Conservation (phyloP, 1,140 invertebrate genomes). For the Ylistrum balloti region DNA sequence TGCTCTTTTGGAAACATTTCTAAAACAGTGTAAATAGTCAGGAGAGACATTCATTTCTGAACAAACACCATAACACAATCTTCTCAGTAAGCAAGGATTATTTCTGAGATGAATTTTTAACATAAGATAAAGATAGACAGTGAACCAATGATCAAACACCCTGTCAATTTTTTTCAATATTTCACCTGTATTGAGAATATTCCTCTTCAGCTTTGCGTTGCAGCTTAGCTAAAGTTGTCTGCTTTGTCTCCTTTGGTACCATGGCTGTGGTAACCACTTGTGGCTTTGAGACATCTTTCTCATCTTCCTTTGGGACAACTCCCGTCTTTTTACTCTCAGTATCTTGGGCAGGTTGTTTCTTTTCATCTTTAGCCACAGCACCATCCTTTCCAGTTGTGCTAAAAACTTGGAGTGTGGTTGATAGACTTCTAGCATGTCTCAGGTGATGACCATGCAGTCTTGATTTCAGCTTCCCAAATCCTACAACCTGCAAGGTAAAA, state of each 20-base stretch:
- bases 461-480: background rate
- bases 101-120: too few relatives aligned
- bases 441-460: background rate
- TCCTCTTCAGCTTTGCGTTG: background rate
- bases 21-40: too few relatives aligned
- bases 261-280: background rate
- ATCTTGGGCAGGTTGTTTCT: background rate
- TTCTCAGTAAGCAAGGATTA: too few relatives aligned
- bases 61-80: too few relatives aligned
- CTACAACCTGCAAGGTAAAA: background rate
- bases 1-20: too few relatives aligned
- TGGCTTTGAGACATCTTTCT: background rate
- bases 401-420: background rate
- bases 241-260: background rate
- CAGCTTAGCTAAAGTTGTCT: background rate
- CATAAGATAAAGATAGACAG: too few relatives aligned
- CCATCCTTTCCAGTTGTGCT: background rate
- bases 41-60: too few relatives aligned
- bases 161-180: too few relatives aligned
- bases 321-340: background rate
- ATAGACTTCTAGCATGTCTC: background rate
- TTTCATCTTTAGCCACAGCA: background rate
- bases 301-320: background rate
- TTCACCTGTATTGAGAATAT: slow-evolving; percentile 1
- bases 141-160: too few relatives aligned